phyloP scores from a whole-genome alignment of 2,797 vertebrate genomes.

The Sarcoramphus papa region DNA sequence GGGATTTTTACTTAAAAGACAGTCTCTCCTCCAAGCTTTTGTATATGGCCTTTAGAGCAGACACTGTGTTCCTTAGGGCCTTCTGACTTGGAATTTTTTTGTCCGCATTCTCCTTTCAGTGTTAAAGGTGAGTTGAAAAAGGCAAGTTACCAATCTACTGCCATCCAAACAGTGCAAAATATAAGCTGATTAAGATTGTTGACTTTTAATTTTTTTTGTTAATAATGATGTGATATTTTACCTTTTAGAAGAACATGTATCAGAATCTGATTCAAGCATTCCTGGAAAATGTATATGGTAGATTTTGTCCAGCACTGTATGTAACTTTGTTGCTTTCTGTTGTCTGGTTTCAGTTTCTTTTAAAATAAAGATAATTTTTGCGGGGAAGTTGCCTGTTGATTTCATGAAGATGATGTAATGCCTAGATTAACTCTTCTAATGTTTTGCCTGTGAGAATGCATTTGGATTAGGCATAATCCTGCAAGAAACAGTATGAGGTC shows the following conservation, averaged over 20 bases:
- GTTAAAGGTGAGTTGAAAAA: slow-evolving; percentile 8
- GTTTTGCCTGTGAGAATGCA: neutral
- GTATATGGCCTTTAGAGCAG: neutral
- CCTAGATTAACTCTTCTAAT: neutral
- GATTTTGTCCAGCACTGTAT: slow-evolving; percentile 66
- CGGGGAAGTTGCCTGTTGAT: slow-evolving; percentile 43
- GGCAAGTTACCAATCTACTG: slow-evolving; percentile 37
- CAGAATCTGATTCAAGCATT: slow-evolving; percentile 28
- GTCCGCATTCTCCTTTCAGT: neutral
- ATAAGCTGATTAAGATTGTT: slow-evolving; percentile 5
- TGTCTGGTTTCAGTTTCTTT: slow-evolving; percentile 58
- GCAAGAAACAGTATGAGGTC: neutral
- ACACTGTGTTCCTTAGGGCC: neutral
- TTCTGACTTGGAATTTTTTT: neutral
- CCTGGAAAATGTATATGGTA: slow-evolving; percentile 50
- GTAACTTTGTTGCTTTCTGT: slow-evolving; percentile 61
- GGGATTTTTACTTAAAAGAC: neutral
- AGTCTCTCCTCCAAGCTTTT: neutral
- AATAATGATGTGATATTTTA: slow-evolving; percentile 36
- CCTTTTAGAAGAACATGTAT: slow-evolving; percentile 47
- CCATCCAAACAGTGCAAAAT: slow-evolving; percentile 40
- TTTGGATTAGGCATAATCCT: neutral
- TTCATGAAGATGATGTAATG: neutral
- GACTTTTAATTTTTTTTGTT: neutral
- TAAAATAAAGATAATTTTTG: slow-evolving; percentile 73